Evolutionary conservation across 1,140 invertebrate genomes (phyloP).

Genomic region (Pogonomyrmex californicus): DNA sequence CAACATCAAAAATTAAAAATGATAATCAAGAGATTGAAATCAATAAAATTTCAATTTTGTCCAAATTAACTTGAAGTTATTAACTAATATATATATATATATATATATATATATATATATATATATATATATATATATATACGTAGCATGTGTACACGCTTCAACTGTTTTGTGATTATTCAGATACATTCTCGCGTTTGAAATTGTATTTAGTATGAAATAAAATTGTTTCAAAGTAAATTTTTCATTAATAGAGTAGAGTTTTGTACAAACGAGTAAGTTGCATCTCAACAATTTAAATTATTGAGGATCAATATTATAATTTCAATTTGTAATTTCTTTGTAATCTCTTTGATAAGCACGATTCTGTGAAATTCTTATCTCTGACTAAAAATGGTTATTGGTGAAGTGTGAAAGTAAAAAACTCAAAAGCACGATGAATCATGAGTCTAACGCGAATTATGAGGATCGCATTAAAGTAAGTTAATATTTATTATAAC

Average conservation of each 20-base stretch:
- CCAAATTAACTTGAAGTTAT: constrained; percentile 22
- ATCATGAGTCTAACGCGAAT: constrained; percentile 8
- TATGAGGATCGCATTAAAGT: constrained; percentile 51
- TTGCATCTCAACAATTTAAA: not conserved
- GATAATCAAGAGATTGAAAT: not conserved
- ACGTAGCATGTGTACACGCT: not conserved
- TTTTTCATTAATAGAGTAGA: not conserved
- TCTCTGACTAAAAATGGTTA: constrained; percentile 27
- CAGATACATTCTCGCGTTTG: not conserved
- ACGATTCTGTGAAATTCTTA: constrained; percentile 7
- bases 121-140: no score
- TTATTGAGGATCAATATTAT: constrained; percentile 12
- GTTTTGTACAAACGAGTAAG: not conserved
- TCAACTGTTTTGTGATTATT: constrained; percentile 16
- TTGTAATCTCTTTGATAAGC: not conserved
- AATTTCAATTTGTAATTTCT: not conserved
- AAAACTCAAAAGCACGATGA: constrained; percentile 18
- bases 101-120: no score
- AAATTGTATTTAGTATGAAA: constrained; percentile 15
- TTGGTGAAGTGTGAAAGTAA: constrained; percentile 18
- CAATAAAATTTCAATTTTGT: not conserved
- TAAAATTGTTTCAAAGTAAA: not conserved
- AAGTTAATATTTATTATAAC: constrained; percentile 10
- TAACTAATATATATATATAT: no score
- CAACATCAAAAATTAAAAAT: not conserved